phyloP scores from a whole-genome alignment of 2,797 vertebrate species.

The Pyrocephalus nanus region DNA sequence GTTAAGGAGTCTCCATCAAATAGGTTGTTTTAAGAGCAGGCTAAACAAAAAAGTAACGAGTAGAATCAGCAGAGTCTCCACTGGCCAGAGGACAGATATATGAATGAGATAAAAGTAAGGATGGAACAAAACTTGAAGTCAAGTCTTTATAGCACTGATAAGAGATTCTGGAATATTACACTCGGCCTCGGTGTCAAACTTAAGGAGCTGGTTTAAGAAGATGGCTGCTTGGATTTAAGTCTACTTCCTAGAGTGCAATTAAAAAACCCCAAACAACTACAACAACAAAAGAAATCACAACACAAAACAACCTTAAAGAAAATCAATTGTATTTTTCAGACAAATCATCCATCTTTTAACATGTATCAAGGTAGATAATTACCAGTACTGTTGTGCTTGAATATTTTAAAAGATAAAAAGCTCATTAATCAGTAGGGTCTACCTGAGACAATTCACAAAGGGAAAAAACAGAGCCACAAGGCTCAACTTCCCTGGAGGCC shows the following conservation, averaged over 20 bases:
- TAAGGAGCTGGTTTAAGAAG: neutral
- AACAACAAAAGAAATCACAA: rapidly evolving
- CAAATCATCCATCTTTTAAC: neutral
- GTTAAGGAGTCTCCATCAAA: neutral
- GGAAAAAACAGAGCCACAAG: neutral
- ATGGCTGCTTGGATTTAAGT: neutral
- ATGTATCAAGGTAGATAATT: neutral
- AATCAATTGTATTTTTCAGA: neutral
- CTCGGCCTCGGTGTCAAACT: neutral
- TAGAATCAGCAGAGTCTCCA: neutral
- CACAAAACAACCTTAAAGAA: neutral
- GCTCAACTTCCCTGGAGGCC: neutral
- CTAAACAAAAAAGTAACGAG: neutral
- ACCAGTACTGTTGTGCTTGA: neutral
- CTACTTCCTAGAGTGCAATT: neutral
- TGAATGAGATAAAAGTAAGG: neutral
- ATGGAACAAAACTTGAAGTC: neutral
- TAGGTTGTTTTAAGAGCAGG: neutral
- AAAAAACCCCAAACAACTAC: neutral
- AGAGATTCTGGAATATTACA: neutral
- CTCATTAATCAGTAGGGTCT: neutral
- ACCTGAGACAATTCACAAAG: neutral
- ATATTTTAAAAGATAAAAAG: neutral
- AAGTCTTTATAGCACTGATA: neutral
- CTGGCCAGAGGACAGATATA: neutral